Evolutionary conservation across 2,888 invertebrate genomes (phyloP).

Genomic region (Melieria crassipennis): DNA sequence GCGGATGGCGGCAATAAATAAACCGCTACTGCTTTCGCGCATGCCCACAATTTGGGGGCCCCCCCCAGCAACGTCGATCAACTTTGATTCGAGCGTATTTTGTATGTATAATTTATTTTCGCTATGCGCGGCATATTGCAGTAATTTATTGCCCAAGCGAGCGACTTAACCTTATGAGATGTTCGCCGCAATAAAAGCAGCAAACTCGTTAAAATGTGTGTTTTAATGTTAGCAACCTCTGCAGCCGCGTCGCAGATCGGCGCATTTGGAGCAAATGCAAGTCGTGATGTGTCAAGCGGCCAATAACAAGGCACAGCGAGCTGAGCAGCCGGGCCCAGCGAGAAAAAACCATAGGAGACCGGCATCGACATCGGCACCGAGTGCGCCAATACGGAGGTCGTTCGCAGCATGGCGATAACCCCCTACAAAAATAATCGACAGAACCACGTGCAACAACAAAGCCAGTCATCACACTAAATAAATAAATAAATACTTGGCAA

Average conservation of each 20-base stretch:
- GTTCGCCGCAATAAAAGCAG: neutral
- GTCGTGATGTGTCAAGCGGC: conserved; percentile 34
- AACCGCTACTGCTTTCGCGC: neutral
- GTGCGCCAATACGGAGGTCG: no score
- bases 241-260: neutral
- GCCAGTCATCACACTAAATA: no score
- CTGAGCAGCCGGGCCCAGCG: neutral
- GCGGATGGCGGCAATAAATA: no score
- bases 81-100: neutral
- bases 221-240: neutral
- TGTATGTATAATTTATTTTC: neutral
- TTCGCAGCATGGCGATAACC: neutral
- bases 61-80: neutral
- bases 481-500: no score
- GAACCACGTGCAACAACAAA: neutral
- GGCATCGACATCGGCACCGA: no score
- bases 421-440: neutral
- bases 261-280: conserved; percentile 7
- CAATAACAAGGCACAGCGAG: neutral
- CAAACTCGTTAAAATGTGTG: neutral
- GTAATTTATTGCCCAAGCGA: conserved; percentile 21
- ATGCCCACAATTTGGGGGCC: neutral
- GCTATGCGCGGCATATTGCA: neutral
- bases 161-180: conserved; percentile 32
- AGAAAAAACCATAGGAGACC: no score